A percentile compares a stretch with the other conserved stretches of the same genome.
Evolutionary conservation across 2,797 vertebrate genomes (phyloP).

Genomic region (Varecia variegata): DNA sequence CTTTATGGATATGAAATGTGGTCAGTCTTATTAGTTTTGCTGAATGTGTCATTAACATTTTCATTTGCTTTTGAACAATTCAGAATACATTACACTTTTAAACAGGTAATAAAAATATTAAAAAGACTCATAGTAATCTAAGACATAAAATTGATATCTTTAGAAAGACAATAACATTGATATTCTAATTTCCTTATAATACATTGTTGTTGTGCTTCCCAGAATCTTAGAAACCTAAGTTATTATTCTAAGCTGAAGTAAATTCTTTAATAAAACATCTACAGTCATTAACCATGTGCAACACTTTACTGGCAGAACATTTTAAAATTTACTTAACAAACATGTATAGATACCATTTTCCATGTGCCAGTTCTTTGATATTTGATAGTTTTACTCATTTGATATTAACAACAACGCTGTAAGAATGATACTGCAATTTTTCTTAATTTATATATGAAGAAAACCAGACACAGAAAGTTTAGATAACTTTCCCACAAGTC

Average conservation of each 20-base stretch:
- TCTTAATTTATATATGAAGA: background rate
- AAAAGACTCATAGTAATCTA: background rate
- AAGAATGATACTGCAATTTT: background rate
- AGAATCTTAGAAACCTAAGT: background rate
- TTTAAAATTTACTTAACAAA: background rate
- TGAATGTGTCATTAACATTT: background rate
- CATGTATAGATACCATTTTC: background rate
- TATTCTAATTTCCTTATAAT: constrained; percentile 2
- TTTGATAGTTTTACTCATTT: background rate
- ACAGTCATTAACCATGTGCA: background rate
- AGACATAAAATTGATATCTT: background rate
- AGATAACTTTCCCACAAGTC: background rate
- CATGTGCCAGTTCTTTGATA: background rate
- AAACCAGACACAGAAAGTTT: background rate
- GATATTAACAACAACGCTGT: background rate
- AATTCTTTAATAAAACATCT: background rate
- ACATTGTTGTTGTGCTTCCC: background rate
- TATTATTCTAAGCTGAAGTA: background rate
- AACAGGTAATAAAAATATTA: background rate
- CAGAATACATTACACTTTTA: background rate
- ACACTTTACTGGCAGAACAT: background rate
- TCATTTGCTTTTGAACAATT: constrained; percentile 21
- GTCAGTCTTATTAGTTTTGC: background rate
- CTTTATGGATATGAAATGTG: background rate
- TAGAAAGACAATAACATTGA: background rate